Base-by-base conservation (phyloP, 2,888 invertebrate species). In the Globia sparganii region DNA sequence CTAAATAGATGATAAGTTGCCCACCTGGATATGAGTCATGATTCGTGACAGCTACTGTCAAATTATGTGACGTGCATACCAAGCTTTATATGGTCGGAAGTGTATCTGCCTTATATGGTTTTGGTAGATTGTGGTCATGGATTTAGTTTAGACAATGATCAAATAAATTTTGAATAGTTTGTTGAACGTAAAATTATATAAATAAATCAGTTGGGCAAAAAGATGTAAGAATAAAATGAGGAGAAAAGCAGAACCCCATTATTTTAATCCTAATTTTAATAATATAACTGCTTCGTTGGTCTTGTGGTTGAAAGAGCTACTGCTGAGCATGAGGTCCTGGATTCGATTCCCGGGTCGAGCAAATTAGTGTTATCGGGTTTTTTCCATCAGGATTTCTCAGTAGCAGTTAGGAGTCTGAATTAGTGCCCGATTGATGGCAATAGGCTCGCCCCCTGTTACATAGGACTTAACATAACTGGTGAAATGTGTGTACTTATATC, bases 1-100 rank as follows among this genome's bases (percentile, higher is more conserved):
- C 75, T 78, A 78, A 85, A 74, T 80, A 86, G 78, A 84, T 79
- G 88, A 86, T 86, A 77, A 77, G 77, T 77, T 77, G 88, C 62
- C 85, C 87, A 85, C 87, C 88, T 87, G 85, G 85, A 68, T 73
- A 34, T 75, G 85, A 85, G 18, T 82, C 69, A 67, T 75, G 58
- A 43, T 6, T 82, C 62, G 34, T 76, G 82, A 86, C 85, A 83
- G 80, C 43, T 21, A 53, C 75, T 83, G 73, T 83, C 79, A 73
- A 75, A 75, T 75, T 75, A 53, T 75, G 66, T 73, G 86, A 76
- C 65, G 53, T 84, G 79, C 71, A 83, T 83, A 67, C 66, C 49
- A 65, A 70, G 64, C 69, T 75, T 72, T 70, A 78, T 72, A 67
- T 5, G 59, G 66, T 83, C 56, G 75, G 83, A 83, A 75, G 59